Percentiles rank a stretch among this genome's conserved stretches.
Evolutionary conservation across 2,888 invertebrate genomes (phyloP).

Genomic region (Charanyca ferruginea): DNA sequence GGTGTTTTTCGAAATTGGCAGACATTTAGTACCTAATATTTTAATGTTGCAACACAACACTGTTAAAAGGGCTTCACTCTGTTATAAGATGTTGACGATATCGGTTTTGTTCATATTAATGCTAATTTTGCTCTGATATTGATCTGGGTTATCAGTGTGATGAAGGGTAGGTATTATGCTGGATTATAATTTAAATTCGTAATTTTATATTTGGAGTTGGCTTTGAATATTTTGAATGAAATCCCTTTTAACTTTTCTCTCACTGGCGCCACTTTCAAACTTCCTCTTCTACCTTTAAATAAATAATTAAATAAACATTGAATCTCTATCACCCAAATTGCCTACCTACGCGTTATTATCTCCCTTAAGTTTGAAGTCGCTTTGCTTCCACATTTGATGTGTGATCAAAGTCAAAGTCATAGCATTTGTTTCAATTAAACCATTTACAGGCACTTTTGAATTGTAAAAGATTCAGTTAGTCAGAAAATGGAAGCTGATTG

Average conservation of each 20-base stretch:
- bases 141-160: neutral
- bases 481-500: too few relatives aligned
- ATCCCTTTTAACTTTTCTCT: too few relatives aligned
- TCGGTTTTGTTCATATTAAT: neutral
- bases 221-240: neutral
- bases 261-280: too few relatives aligned
- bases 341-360: neutral
- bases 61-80: neutral
- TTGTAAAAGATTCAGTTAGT: too few relatives aligned
- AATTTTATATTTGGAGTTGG: neutral
- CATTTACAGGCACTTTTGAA: too few relatives aligned
- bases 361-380: neutral
- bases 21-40: too few relatives aligned
- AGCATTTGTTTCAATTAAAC: too few relatives aligned
- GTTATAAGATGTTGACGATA: neutral
- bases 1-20: neutral
- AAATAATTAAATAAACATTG: neutral
- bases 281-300: too few relatives aligned
- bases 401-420: too few relatives aligned
- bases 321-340: neutral
- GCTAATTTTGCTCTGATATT: neutral
- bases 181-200: neutral
- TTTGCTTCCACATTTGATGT: too few relatives aligned
- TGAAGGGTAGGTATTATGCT: neutral
- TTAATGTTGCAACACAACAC: too few relatives aligned